A percentile compares a stretch with the other conserved stretches of the same genome.
Conservation (phyloP, 2,888 invertebrate genomes). For the Chrysolina haemoptera region DNA sequence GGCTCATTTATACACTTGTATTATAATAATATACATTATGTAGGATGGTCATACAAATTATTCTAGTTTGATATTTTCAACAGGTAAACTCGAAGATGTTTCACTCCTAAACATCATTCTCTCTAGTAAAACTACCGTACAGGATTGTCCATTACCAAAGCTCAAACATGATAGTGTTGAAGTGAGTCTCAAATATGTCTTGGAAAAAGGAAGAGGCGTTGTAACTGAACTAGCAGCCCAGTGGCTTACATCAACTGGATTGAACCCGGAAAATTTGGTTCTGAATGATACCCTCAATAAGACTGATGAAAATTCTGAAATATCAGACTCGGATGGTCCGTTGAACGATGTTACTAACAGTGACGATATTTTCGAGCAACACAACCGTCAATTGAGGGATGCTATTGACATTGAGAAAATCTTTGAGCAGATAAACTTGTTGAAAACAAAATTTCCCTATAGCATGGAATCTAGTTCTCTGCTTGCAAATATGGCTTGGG, state of each 20-base stretch:
- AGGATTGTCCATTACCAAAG: conserved; percentile 70
- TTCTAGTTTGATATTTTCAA: conserved; percentile 17
- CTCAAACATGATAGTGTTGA: conserved; percentile 73
- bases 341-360: background rate
- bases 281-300: conserved; percentile 69
- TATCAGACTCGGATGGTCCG: conserved; percentile 31
- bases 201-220: conserved; percentile 81
- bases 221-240: conserved; percentile 90
- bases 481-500: conserved; percentile 92
- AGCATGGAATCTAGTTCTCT: conserved; percentile 86
- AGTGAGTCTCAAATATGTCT: conserved; percentile 78
- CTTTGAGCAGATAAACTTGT: conserved; percentile 76
- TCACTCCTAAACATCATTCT: conserved; percentile 84
- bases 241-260: conserved; percentile 85
- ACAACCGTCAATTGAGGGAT: too few relatives aligned
- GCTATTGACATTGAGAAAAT: conserved; percentile 65
- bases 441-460: conserved; percentile 87
- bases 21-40: too few relatives aligned
- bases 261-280: conserved; percentile 77
- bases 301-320: conserved; percentile 47
- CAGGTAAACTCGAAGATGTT: conserved; percentile 91
- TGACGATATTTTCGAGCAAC: too few relatives aligned
- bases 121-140: conserved; percentile 69
- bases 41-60: background rate
- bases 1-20: too few relatives aligned